Conservation (phyloP, 2,797 vertebrate species). For the Eulemur albifrons region DNA sequence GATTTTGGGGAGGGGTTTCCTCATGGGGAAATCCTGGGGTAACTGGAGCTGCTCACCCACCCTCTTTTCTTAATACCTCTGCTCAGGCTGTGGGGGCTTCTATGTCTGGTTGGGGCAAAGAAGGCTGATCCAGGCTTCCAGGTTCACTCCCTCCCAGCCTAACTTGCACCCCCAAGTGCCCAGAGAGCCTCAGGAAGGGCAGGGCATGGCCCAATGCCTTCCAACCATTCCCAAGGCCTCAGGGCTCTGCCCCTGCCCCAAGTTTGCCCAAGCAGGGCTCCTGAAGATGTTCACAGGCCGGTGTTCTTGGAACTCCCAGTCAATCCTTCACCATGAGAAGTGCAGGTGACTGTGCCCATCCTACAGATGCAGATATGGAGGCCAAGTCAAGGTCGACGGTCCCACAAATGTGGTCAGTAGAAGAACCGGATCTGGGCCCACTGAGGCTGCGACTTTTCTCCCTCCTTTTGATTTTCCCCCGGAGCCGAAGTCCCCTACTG, state of each 20-base stretch:
- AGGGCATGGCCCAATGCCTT: neutral
- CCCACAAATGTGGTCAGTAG: neutral
- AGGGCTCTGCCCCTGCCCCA: neutral
- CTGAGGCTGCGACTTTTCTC: neutral
- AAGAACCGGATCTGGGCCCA: neutral
- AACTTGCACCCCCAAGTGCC: neutral
- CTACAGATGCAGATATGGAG: neutral
- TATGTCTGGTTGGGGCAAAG: neutral
- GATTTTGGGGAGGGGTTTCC: neutral
- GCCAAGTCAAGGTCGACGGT: neutral
- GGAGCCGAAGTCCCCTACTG: neutral
- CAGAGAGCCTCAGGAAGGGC: neutral
- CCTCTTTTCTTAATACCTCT: neutral
- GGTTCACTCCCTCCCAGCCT: neutral
- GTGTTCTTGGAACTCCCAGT: neutral
- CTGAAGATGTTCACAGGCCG: rapidly evolving
- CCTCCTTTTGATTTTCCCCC: neutral
- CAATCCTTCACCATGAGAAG: neutral
- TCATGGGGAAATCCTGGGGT: neutral
- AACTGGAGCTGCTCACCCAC: neutral
- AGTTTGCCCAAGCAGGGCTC: neutral
- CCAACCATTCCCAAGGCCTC: neutral
- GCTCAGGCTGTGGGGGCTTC: neutral
- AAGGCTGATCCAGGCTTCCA: neutral
- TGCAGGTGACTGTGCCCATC: neutral